Evolutionary conservation across 2,797 vertebrate species (phyloP).

Genomic region (Strix occidentalis): DNA sequence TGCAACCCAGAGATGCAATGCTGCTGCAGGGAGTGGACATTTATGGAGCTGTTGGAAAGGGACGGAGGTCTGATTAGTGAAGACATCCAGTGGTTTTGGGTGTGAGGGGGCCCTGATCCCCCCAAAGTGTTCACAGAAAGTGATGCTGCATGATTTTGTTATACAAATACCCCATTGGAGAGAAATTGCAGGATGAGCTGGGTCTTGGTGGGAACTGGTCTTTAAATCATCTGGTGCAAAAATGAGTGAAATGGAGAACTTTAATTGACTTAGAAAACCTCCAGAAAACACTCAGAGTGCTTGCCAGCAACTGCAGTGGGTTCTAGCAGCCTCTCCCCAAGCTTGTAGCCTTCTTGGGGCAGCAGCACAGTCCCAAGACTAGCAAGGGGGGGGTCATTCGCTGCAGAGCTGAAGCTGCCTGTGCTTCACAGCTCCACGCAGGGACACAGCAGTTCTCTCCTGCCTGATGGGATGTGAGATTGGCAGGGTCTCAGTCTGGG

Average conservation of each 20-base stretch:
- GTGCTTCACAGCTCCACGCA: not conserved
- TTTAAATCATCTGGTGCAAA: not conserved
- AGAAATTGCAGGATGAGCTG: not conserved
- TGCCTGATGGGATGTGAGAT: not conserved
- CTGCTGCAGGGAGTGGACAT: not conserved
- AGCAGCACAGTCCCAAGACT: not conserved
- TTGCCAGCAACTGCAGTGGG: not conserved
- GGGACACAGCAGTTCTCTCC: not conserved
- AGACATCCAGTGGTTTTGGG: not conserved
- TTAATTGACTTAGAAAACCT: not conserved
- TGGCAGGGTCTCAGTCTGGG: not conserved
- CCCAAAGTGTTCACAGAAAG: not conserved
- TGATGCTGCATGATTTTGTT: not conserved
- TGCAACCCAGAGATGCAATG: accelerated
- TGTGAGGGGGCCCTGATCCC: no score
- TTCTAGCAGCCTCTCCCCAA: not conserved
- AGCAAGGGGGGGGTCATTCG: not conserved
- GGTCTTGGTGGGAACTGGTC: not conserved
- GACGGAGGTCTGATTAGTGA: not conserved
- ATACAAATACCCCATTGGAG: not conserved
- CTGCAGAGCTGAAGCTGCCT: not conserved
- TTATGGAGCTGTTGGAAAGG: not conserved
- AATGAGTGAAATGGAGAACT: not conserved
- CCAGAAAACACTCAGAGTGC: not conserved
- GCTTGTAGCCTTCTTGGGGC: not conserved